Percentiles rank a stretch among this genome's conserved stretches.
Evolutionary conservation across 1,140 invertebrate species (phyloP).

Genomic region (Papilio machaon): DNA sequence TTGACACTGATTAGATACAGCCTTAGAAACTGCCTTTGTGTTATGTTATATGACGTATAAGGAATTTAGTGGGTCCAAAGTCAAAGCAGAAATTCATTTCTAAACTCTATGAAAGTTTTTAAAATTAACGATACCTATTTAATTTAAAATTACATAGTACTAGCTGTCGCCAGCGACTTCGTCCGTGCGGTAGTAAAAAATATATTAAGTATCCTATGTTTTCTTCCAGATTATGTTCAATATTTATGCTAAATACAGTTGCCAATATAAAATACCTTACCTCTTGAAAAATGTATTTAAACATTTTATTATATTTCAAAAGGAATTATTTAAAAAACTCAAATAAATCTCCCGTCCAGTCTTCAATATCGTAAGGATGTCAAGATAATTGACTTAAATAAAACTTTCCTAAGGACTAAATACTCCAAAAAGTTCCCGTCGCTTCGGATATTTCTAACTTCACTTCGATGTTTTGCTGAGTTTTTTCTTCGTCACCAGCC

Average conservation of each 20-base stretch:
- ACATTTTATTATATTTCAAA: slow-evolving; percentile 10
- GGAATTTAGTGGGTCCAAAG: background rate
- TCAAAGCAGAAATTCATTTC: slow-evolving; percentile 12
- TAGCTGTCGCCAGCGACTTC: no score
- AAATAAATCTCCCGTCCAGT: slow-evolving; percentile 12
- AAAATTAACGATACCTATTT: background rate
- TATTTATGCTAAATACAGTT: background rate
- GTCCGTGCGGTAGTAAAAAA: no score
- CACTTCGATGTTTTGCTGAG: slow-evolving; percentile 45
- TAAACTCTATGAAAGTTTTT: background rate
- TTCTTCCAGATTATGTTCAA: background rate
- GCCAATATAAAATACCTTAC: background rate
- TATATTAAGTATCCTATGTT: no score
- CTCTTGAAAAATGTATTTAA: background rate
- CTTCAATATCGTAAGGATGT: slow-evolving; percentile 50
- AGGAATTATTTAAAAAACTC: slow-evolving; percentile 6
- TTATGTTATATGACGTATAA: background rate
- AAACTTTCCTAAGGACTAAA: slow-evolving; percentile 55
- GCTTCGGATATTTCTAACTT: slow-evolving; percentile 30
- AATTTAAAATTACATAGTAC: background rate
- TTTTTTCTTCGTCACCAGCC: slow-evolving; percentile 42
- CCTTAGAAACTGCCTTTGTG: slow-evolving; percentile 10
- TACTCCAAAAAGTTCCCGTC: slow-evolving; percentile 41
- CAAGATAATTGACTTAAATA: slow-evolving; percentile 58
- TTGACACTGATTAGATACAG: slow-evolving; percentile 22